These are phyloP conservation scores for Pachliopta kotzebuea DNA, from an alignment of 2,888 invertebrate genomes.

Conservation along the genomic window DNA sequence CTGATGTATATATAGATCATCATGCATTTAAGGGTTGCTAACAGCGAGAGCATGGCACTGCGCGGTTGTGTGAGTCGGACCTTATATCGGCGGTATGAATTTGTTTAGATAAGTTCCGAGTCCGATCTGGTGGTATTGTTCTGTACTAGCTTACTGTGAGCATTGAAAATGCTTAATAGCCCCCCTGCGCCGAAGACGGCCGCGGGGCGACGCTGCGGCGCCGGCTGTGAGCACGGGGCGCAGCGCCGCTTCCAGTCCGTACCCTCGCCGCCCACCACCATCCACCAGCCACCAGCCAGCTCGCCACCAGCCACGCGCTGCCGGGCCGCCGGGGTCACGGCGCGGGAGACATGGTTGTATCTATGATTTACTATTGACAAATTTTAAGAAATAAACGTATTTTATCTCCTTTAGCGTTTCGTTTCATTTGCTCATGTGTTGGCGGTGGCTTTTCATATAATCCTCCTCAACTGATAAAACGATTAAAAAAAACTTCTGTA, in stretches of 20 bases:
- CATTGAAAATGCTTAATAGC: conserved; percentile 45
- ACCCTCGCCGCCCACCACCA: neutral
- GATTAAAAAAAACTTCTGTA: too few species aligned
- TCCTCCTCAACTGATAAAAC: too few species aligned
- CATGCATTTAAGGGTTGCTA: too few species aligned
- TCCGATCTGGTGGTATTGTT: conserved; percentile 33
- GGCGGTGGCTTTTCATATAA: too few species aligned
- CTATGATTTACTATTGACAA: conserved; percentile 62
- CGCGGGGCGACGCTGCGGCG: conserved; percentile 5
- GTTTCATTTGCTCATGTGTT: conserved; percentile 47
- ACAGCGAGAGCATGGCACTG: conserved; percentile 2
- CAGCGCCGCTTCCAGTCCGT: conserved; percentile 9
- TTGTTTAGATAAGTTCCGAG: conserved; percentile 30
- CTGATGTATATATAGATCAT: too few species aligned
- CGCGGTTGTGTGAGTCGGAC: conserved; percentile 25
- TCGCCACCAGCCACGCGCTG: too few species aligned
- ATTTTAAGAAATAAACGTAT: conserved; percentile 77
- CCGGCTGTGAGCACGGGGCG: conserved; percentile 9
- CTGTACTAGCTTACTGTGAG: conserved; percentile 36
- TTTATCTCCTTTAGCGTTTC: conserved; percentile 63
- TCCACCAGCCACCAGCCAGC: too few species aligned
- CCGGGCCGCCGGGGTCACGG: conserved; percentile 29
- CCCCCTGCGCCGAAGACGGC: neutral
- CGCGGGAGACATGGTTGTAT: conserved; percentile 52
- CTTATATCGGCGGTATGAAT: conserved; percentile 26